phyloP scores from a whole-genome alignment of 2,113 vertebrate genomes.

The Heptranchias perlo region DNA sequence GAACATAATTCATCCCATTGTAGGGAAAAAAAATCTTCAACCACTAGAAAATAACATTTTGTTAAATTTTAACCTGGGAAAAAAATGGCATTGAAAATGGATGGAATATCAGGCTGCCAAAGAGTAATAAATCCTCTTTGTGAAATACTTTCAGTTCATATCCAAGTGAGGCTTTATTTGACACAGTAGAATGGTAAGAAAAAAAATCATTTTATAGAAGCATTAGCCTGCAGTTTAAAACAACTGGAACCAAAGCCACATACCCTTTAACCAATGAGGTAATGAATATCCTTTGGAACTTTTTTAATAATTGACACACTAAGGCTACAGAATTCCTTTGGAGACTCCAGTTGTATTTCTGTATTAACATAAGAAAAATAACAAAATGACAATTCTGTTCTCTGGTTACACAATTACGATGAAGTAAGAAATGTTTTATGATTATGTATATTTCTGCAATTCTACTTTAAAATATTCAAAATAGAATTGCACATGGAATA shows the following conservation, averaged over 20 bases:
- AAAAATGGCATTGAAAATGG: background rate
- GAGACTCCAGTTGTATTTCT: background rate
- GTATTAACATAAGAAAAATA: background rate
- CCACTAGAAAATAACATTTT: background rate
- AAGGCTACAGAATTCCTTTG: background rate
- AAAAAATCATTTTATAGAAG: background rate
- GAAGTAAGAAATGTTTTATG: background rate
- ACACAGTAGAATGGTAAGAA: background rate
- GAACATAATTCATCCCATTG: background rate
- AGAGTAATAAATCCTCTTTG: background rate
- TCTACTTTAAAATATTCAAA: background rate
- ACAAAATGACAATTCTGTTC: background rate
- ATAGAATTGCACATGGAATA: background rate
- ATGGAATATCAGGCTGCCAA: background rate
- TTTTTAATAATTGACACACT: background rate
- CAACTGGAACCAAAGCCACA: background rate
- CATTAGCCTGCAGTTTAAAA: background rate
- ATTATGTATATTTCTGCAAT: background rate
- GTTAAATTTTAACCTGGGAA: background rate
- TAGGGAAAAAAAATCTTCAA: background rate
- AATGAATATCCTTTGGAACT: background rate
- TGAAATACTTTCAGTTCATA: background rate
- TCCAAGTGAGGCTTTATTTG: background rate
- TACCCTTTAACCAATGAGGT: background rate
- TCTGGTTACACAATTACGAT: background rate